A percentile compares a stretch with the other conserved stretches of the same genome.
Conservation (phyloP, 2,888 invertebrate genomes). For the Dioctria linearis region DNA sequence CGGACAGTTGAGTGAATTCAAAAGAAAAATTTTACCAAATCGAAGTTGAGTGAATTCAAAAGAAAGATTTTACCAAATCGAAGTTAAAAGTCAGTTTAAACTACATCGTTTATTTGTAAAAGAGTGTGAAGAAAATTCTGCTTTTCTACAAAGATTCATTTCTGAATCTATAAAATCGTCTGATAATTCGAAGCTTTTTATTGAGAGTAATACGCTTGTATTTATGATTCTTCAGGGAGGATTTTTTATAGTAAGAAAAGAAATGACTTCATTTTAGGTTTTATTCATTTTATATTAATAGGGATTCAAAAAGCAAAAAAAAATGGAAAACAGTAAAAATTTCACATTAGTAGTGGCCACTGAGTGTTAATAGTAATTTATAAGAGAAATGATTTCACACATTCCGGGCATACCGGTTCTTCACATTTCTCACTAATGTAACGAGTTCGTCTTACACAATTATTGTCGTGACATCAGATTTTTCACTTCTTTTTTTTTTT, state of each 20-base stretch:
- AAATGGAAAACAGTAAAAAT: background rate
- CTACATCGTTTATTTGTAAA: too few relatives aligned
- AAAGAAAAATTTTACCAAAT: too few relatives aligned
- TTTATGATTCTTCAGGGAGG: background rate
- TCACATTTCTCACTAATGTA: constrained; percentile 17
- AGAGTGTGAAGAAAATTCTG: too few relatives aligned
- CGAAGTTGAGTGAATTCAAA: too few relatives aligned
- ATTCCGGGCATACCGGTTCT: constrained; percentile 23
- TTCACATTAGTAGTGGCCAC: background rate
- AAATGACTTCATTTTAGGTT: too few relatives aligned
- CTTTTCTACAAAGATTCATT: too few relatives aligned
- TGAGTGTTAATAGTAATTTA: background rate
- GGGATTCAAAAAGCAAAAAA: constrained; percentile 3
- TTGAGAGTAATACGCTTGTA: too few relatives aligned
- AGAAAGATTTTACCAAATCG: too few relatives aligned
- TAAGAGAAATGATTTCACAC: background rate
- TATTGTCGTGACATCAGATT: constrained; percentile 27
- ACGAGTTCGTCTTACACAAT: constrained; percentile 23
- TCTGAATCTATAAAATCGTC: too few relatives aligned
- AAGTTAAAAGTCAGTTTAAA: too few relatives aligned
- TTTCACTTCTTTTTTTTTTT: constrained; percentile 1
- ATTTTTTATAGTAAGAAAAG: constrained; percentile 10
- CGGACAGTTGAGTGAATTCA: too few relatives aligned
- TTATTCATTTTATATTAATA: constrained; percentile 10
- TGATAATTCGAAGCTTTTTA: too few relatives aligned